Evolutionary conservation across 2,888 invertebrate genomes (phyloP).

Genomic region (Tachystola acroxantha): DNA sequence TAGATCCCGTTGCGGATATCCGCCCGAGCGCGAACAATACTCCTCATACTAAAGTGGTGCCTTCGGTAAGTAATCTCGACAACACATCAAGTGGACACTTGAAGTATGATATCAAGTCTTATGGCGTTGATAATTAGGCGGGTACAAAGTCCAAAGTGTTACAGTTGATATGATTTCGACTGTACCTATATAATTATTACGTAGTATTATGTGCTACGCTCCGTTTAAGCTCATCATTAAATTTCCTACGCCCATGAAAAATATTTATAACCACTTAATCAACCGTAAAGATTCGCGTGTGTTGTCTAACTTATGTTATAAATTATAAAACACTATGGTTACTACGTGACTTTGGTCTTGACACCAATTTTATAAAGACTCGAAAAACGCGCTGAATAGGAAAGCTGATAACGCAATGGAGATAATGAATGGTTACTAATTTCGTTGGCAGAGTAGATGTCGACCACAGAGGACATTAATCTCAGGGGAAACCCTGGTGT

Average conservation of each 20-base stretch:
- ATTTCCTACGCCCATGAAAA: conserved; percentile 28
- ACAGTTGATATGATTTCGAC: too few species aligned
- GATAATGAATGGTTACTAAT: conserved; percentile 24
- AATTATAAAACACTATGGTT: conserved; percentile 5
- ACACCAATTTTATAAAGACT: conserved; percentile 18
- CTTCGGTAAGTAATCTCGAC: too few species aligned
- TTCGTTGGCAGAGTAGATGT: conserved; percentile 17
- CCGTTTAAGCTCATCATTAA: conserved; percentile 5
- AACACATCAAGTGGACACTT: too few species aligned
- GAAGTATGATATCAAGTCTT: too few species aligned
- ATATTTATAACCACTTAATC: conserved; percentile 31
- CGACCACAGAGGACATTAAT: conserved; percentile 27
- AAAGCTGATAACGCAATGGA: conserved; percentile 15
- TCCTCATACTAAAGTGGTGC: conserved; percentile 35
- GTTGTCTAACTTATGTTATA: conserved; percentile 4
- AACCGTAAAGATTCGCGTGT: conserved; percentile 32
- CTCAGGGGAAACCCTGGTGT: conserved; percentile 27
- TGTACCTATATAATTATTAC: conserved; percentile 1
- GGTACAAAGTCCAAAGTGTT: too few species aligned
- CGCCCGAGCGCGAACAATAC: conserved; percentile 40
- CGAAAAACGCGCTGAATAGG: conserved; percentile 12
- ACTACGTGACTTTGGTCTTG: conserved; percentile 17
- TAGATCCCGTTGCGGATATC: conserved; percentile 55
- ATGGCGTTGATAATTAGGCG: too few species aligned
- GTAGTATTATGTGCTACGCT: too few species aligned